Percentiles rank a stretch among this genome's conserved stretches.
Conservation (phyloP, 2,113 vertebrate genomes). For the Sinocyclocheilus rhinocerous region DNA sequence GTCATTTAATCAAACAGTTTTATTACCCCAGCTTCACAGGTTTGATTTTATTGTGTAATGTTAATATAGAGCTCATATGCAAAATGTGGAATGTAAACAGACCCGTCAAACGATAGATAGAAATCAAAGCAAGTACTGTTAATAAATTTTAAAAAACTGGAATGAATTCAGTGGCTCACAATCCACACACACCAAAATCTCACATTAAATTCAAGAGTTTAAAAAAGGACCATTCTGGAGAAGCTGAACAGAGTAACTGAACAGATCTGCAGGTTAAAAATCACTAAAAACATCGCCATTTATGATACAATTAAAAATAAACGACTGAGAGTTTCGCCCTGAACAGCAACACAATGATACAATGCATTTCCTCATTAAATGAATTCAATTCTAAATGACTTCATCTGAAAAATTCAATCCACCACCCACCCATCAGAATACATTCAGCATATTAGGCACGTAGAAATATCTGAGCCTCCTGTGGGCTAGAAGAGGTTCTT, state of each 20-base stretch:
- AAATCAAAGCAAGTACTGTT: neutral
- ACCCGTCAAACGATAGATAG: neutral
- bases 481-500: neutral
- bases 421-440: neutral
- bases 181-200: conserved; percentile 24
- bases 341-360: neutral
- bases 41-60: neutral
- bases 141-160: conserved; percentile 35
- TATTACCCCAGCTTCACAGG: neutral
- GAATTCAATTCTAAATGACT: neutral
- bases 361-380: neutral
- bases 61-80: neutral
- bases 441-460: conserved; percentile 24
- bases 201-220: conserved; percentile 8
- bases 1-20: neutral
- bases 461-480: neutral
- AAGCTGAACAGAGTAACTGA: neutral
- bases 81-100: conserved; percentile 20
- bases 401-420: neutral
- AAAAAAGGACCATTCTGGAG: neutral
- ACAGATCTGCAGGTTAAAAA: neutral
- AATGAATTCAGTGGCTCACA: conserved; percentile 21
- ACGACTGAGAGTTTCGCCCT: neutral
- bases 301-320: neutral
- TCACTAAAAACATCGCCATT: conserved; percentile 6